A percentile compares a stretch with the other conserved stretches of the same genome.
These are phyloP conservation scores for Gisinianus flammeolus DNA, from an alignment of 2,888 invertebrate genomes.

Conservation along the genomic window DNA sequence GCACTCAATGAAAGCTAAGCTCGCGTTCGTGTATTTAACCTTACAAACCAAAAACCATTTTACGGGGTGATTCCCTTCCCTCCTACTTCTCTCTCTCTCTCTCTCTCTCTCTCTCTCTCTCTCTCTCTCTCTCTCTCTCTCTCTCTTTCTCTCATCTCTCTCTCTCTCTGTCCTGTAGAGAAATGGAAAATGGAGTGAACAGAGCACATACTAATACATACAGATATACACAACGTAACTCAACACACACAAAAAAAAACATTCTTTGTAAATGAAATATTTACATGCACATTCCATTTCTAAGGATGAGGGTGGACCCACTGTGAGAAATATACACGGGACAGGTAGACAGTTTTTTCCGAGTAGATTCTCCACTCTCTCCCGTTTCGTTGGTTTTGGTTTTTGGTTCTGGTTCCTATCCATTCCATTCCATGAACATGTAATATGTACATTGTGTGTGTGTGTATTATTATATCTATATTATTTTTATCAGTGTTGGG, in stretches of 20 bases:
- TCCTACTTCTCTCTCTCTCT: background rate
- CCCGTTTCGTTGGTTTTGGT: too few species aligned
- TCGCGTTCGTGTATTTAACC: slow-evolving; percentile 33
- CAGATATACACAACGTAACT: background rate
- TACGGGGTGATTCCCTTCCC: slow-evolving; percentile 33
- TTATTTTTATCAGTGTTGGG: too few species aligned
- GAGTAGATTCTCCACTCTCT: background rate
- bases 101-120: too few species aligned
- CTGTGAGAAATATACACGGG: slow-evolving; percentile 16
- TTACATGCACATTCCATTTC: slow-evolving; percentile 39
- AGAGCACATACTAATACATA: background rate
- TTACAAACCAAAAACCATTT: slow-evolving; percentile 34
- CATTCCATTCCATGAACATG: too few species aligned
- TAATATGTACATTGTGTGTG: too few species aligned
- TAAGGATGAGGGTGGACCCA: slow-evolving; percentile 36
- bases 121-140: too few species aligned
- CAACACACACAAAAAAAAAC: slow-evolving; percentile 1
- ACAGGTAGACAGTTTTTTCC: slow-evolving; percentile 32
- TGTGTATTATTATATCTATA: too few species aligned
- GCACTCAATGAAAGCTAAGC: slow-evolving; percentile 30
- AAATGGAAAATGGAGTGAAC: background rate
- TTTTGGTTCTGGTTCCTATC: too few species aligned
- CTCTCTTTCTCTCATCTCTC: too few species aligned
- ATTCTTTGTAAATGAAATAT: slow-evolving; percentile 36
- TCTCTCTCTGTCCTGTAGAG: background rate